phyloP scores from a whole-genome alignment of 2,888 invertebrate species.

The Torymus auratus region DNA sequence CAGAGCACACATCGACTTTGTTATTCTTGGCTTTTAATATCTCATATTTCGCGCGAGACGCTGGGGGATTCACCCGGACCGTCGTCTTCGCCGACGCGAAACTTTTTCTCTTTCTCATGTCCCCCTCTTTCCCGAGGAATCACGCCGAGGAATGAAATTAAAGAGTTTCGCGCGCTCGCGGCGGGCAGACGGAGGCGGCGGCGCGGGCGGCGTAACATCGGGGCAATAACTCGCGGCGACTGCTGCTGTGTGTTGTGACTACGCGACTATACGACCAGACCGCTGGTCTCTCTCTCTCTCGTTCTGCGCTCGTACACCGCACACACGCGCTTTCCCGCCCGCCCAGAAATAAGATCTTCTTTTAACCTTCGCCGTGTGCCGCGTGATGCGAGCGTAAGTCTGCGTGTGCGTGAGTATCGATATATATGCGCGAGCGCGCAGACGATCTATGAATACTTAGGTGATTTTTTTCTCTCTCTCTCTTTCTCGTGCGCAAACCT shows the following conservation, averaged over 20 bases:
- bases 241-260: constrained; percentile 65
- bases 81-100: constrained; percentile 20
- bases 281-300: constrained; percentile 69
- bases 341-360: constrained; percentile 58
- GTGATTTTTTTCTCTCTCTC: neutral
- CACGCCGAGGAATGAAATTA: constrained; percentile 53
- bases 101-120: constrained; percentile 38
- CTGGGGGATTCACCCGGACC: constrained; percentile 26
- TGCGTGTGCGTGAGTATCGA: constrained; percentile 19
- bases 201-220: constrained; percentile 54
- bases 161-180: constrained; percentile 37
- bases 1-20: constrained; percentile 50
- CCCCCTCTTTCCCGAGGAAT: constrained; percentile 30
- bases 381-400: too few species aligned
- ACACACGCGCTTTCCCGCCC: neutral
- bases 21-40: constrained; percentile 61
- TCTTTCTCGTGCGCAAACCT: neutral
- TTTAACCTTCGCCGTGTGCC: constrained; percentile 46
- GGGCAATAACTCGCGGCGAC: constrained; percentile 67
- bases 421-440: neutral
- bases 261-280: constrained; percentile 71
- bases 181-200: constrained; percentile 3
- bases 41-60: constrained; percentile 57
- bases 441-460: constrained; percentile 53
- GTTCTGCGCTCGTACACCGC: neutral